These are phyloP conservation scores for Tympanoctomys barrerae DNA, from an alignment of 2,797 vertebrate species.

Conservation along the genomic window DNA sequence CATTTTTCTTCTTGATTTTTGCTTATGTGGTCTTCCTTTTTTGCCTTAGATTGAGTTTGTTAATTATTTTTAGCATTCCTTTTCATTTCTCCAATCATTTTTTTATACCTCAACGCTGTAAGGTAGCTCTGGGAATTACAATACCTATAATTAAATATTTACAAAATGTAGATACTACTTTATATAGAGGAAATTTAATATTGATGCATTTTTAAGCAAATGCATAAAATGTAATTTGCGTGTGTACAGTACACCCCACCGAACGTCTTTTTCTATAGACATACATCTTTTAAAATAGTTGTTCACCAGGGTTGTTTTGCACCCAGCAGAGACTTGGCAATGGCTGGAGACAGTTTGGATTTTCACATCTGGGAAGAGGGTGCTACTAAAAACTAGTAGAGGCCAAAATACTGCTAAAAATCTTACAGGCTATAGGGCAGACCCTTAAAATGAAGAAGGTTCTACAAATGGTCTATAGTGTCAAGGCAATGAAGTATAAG, in stretches of 20 bases:
- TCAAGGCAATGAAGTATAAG: not conserved
- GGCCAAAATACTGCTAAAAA: constrained; percentile 18
- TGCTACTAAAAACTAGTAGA: not conserved
- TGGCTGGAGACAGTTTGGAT: constrained; percentile 29
- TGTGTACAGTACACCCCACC: not conserved
- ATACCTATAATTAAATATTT: not conserved
- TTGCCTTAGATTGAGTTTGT: not conserved
- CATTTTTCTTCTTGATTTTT: not conserved
- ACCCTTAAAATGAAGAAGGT: not conserved
- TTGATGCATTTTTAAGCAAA: not conserved
- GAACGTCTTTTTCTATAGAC: not conserved
- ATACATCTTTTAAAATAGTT: not conserved
- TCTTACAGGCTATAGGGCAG: not conserved
- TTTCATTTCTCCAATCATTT: constrained; percentile 8
- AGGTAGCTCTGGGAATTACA: constrained; percentile 9
- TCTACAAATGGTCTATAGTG: not conserved
- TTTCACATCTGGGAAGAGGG: not conserved
- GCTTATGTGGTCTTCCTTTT: constrained; percentile 11
- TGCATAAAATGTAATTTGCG: not conserved
- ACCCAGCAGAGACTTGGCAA: not conserved
- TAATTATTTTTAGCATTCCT: constrained; percentile 25
- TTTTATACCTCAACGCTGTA: not conserved
- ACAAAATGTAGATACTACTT: constrained; percentile 4
- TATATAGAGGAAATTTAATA: not conserved
- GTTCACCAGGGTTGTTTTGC: not conserved